Percentiles rank a stretch among this genome's conserved stretches.
Evolutionary conservation across 1,140 invertebrate species (phyloP).

Genomic region (Paralvinella palmiformis): DNA sequence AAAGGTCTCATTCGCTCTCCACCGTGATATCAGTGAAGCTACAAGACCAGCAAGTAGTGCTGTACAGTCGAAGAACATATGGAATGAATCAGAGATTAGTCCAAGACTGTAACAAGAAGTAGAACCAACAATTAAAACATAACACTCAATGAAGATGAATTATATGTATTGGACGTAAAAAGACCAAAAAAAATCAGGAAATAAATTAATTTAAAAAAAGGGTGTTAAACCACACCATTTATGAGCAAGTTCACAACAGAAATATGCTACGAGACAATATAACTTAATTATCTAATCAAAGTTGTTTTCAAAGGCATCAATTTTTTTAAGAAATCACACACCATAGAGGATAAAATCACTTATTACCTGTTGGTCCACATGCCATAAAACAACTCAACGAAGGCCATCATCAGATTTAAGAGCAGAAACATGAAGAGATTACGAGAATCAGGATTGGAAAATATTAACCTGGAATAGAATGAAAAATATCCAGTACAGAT

Average conservation of each 20-base stretch:
- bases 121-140: neutral
- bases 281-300: neutral
- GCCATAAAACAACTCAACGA: conserved; percentile 92
- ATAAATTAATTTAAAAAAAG: neutral
- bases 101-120: conserved; percentile 57
- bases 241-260: neutral
- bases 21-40: conserved; percentile 77
- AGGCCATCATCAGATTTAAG: conserved; percentile 82
- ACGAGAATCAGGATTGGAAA: conserved; percentile 84
- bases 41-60: conserved; percentile 86
- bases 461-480: conserved; percentile 64
- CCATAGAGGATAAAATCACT: neutral
- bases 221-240: neutral
- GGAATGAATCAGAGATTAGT: conserved; percentile 96
- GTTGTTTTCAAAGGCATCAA: neutral
- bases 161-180: neutral
- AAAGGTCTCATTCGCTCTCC: conserved; percentile 86
- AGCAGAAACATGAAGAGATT: conserved; percentile 93
- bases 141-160: neutral
- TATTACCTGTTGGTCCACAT: conserved; percentile 80
- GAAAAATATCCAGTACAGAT: too few species aligned
- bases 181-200: neutral
- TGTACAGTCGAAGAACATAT: conserved; percentile 99
- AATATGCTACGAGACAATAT: neutral
- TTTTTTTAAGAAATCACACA: conserved; percentile 7